Conservation (phyloP, 2,797 vertebrate genomes). For the Natrix natrix region DNA sequence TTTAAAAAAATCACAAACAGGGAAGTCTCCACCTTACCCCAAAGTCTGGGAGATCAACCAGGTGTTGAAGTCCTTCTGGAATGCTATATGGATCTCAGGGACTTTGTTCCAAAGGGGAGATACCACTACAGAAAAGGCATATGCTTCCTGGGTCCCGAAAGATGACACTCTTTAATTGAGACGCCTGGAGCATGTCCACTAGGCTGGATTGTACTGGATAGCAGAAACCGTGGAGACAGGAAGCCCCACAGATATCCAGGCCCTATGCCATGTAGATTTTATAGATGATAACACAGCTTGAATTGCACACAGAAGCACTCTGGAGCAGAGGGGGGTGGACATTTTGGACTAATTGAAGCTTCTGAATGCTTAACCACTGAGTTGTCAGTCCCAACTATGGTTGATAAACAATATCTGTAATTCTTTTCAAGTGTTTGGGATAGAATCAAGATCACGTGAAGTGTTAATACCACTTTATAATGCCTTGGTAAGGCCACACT, state of each 20-base stretch:
- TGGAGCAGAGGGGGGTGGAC: not conserved
- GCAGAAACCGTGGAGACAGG: not conserved
- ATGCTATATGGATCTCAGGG: not conserved
- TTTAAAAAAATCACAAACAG: not conserved
- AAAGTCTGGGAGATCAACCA: not conserved
- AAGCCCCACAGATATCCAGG: not conserved
- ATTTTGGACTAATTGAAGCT: not conserved
- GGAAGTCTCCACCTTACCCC: not conserved
- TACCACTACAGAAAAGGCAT: not conserved
- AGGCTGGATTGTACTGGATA: not conserved
- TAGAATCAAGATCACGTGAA: too few relatives aligned
- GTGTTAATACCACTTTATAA: too few relatives aligned
- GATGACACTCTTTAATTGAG: not conserved
- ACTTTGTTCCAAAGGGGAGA: not conserved
- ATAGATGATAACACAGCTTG: not conserved
- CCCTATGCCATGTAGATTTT: not conserved
- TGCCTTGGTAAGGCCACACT: too few relatives aligned
- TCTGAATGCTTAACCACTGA: not conserved
- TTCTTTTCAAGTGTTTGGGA: not conserved
- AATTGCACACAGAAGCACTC: not conserved
- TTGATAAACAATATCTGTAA: not conserved
- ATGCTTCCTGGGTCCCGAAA: not conserved
- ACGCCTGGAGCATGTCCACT: not conserved
- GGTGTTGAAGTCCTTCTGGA: not conserved
- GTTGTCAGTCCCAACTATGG: not conserved